Evolutionary conservation across 2,888 invertebrate species (phyloP).

Genomic region (Pyrochroa serraticornis): DNA sequence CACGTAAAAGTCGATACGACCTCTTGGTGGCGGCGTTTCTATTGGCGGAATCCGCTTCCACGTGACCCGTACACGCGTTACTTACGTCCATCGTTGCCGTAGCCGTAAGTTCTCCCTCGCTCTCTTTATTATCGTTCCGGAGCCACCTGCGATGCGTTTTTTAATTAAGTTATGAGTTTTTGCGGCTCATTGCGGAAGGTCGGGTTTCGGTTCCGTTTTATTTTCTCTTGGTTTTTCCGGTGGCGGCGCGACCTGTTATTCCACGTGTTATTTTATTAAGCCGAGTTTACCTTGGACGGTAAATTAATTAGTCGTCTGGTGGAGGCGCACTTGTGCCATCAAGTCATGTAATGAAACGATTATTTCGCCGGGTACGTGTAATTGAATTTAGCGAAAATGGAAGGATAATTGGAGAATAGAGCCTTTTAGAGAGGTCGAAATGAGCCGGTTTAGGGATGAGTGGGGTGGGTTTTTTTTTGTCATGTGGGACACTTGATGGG

Average conservation of each 20-base stretch:
- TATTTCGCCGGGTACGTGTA: too few species aligned
- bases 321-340: too few species aligned
- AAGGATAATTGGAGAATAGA: too few species aligned
- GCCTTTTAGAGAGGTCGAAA: too few species aligned
- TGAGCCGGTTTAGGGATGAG: too few species aligned
- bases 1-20: constrained; percentile 44
- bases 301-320: neutral
- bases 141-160: constrained; percentile 43
- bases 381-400: too few species aligned
- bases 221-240: constrained; percentile 16
- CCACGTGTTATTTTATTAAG: neutral
- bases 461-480: too few species aligned
- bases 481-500: too few species aligned
- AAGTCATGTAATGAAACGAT: too few species aligned
- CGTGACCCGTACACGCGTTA: constrained; percentile 39
- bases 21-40: constrained; percentile 26
- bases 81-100: constrained; percentile 31
- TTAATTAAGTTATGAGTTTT: constrained; percentile 49
- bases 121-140: constrained; percentile 28
- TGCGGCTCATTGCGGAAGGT: constrained; percentile 44
- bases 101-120: constrained; percentile 25
- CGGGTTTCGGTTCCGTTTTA: constrained; percentile 30
- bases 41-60: constrained; percentile 39
- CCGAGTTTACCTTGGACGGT: constrained; percentile 1
- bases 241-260: constrained; percentile 2